These are phyloP conservation scores for Upupa epops DNA, from an alignment of 2,113 vertebrate genomes.

Conservation along the genomic window DNA sequence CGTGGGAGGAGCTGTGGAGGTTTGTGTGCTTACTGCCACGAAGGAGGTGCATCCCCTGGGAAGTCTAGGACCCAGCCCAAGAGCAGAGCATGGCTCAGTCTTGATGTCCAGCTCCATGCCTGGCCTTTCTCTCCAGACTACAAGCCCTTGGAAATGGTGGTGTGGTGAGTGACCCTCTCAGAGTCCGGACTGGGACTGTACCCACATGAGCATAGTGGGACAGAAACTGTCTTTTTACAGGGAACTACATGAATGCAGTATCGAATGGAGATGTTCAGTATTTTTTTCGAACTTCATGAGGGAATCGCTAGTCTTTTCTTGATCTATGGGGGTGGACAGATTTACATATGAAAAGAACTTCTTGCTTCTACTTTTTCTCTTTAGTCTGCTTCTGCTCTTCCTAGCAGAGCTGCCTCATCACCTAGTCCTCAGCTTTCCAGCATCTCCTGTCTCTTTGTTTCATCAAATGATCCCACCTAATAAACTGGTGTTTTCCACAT, in stretches of 20 bases:
- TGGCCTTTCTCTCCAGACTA: background rate
- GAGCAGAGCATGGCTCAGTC: fast-evolving
- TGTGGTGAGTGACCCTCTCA: fast-evolving
- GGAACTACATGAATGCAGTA: background rate
- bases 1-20: background rate
- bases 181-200: fast-evolving
- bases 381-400: background rate
- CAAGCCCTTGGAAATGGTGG: background rate
- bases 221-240: background rate
- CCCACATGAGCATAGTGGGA: background rate
- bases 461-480: background rate
- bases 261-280: background rate
- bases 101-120: fast-evolving
- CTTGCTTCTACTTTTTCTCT: conserved; percentile 10
- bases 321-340: conserved; percentile 47
- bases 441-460: background rate
- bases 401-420: background rate
- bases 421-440: background rate
- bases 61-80: background rate
- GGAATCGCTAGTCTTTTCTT: conserved; percentile 26
- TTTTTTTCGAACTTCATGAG: background rate
- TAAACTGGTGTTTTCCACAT: background rate
- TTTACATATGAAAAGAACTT: conserved; percentile 30
- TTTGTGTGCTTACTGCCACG: background rate
- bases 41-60: background rate